A percentile compares a stretch with the other conserved stretches of the same genome.
Conservation (phyloP, 2,113 vertebrate species). For the Dasyornis broadbenti region DNA sequence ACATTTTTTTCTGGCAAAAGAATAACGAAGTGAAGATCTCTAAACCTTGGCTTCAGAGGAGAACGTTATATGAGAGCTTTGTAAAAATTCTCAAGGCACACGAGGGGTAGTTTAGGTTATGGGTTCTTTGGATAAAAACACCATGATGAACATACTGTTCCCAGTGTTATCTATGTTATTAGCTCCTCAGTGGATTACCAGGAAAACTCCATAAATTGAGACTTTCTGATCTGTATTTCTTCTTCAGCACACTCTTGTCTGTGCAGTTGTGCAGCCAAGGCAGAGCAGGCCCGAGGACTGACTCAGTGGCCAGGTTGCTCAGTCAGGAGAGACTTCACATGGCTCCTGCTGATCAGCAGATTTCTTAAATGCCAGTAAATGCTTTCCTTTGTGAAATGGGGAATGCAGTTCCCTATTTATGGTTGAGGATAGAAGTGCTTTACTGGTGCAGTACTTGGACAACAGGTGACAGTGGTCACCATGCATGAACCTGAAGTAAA, state of each 20-base stretch:
- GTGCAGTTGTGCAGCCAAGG: neutral
- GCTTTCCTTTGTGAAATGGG: neutral
- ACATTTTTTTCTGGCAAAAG: neutral
- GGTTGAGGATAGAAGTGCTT: neutral
- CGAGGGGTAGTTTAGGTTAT: neutral
- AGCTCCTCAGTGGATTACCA: neutral
- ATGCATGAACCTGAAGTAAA: neutral
- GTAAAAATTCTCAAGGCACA: neutral
- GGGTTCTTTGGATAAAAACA: neutral
- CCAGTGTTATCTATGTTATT: neutral
- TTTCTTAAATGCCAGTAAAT: neutral
- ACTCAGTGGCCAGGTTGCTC: neutral
- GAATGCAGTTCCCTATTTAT: neutral
- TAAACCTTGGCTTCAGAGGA: neutral
- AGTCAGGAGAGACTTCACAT: neutral
- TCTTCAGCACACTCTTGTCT: neutral
- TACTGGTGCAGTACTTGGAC: neutral
- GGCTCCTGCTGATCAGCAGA: neutral
- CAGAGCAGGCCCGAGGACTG: neutral
- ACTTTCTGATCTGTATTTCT: neutral
- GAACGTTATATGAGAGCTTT: neutral
- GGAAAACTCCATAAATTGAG: neutral
- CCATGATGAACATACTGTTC: neutral
- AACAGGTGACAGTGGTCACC: neutral
- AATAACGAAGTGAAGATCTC: neutral